These are phyloP conservation scores for Sebastes ruberrimus DNA, from an alignment of 2,797 vertebrate species.

Conservation along the genomic window DNA sequence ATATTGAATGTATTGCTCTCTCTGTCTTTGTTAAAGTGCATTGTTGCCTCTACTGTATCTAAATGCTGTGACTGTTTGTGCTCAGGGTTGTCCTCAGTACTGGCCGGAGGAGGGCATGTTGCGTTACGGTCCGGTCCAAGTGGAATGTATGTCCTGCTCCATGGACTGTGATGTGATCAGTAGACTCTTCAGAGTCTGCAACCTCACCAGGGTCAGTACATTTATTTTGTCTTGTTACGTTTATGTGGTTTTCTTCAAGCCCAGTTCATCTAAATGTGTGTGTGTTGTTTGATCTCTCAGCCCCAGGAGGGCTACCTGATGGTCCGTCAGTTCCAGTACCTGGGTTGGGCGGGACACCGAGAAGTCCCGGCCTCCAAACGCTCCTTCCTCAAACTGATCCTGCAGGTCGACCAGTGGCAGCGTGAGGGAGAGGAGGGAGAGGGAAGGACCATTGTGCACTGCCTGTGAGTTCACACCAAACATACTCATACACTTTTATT, in stretches of 20 bases:
- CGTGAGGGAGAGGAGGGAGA: constrained; percentile 98
- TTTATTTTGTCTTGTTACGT: not conserved
- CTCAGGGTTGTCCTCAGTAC: constrained; percentile 96
- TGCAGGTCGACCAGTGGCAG: constrained; percentile 99
- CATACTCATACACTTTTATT: not conserved
- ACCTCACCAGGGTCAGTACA: constrained; percentile 92
- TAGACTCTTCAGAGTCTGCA: constrained; percentile 98
- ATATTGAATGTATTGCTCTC: not conserved
- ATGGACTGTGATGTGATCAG: constrained; percentile 99
- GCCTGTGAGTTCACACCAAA: constrained; percentile 87
- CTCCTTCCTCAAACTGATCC: constrained; percentile 97
- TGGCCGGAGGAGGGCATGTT: constrained; percentile 98
- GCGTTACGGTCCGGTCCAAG: constrained; percentile 96
- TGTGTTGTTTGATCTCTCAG: constrained; percentile 65
- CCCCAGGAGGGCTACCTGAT: constrained; percentile 98
- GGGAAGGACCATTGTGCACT: constrained; percentile 95
- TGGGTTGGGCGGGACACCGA: constrained; percentile 95
- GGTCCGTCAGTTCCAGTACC: constrained; percentile 98
- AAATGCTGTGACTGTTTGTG: not conserved
- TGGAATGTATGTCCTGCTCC: constrained; percentile 97
- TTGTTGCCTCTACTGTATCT: not conserved
- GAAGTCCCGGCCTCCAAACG: constrained; percentile 97
- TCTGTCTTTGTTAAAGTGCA: not conserved
- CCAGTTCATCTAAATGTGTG: not conserved
- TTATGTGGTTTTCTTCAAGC: not conserved